phyloP scores from a whole-genome alignment of 2,888 invertebrate genomes.

The Monochamus alternatus region DNA sequence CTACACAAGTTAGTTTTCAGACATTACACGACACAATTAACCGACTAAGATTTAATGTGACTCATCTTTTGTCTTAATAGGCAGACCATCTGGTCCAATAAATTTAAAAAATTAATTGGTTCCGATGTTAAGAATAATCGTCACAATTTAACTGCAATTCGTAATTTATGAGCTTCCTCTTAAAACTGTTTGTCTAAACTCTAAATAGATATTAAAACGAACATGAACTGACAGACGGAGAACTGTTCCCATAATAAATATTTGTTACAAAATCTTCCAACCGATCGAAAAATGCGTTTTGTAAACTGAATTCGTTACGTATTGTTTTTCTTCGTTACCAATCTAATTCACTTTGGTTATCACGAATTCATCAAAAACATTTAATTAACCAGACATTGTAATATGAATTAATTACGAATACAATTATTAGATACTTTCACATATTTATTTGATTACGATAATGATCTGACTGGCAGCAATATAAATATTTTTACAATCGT shows the following conservation, averaged over 20 bases:
- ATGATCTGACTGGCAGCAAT: background rate
- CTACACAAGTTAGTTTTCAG: background rate
- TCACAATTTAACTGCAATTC: background rate
- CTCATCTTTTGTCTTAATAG: conserved; percentile 10
- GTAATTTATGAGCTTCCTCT: background rate
- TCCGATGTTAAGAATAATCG: conserved; percentile 3
- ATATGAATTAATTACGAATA: background rate
- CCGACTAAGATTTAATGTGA: conserved; percentile 9
- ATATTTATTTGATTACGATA: background rate
- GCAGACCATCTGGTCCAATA: conserved; percentile 5
- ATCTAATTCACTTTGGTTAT: background rate
- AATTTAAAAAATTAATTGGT: conserved; percentile 6
- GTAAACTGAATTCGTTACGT: background rate
- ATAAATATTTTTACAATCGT: too few relatives aligned
- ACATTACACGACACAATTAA: background rate
- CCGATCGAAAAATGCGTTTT: background rate
- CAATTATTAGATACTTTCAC: background rate
- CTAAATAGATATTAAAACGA: background rate
- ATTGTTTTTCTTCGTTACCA: background rate
- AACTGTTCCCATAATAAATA: conserved; percentile 11
- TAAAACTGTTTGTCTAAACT: background rate
- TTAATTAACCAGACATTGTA: conserved; percentile 1
- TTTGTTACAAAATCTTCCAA: background rate
- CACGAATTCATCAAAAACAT: conserved; percentile 10
- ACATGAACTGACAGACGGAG: background rate